Conservation (phyloP, 2,888 invertebrate genomes). For the Bunonema sp. region DNA sequence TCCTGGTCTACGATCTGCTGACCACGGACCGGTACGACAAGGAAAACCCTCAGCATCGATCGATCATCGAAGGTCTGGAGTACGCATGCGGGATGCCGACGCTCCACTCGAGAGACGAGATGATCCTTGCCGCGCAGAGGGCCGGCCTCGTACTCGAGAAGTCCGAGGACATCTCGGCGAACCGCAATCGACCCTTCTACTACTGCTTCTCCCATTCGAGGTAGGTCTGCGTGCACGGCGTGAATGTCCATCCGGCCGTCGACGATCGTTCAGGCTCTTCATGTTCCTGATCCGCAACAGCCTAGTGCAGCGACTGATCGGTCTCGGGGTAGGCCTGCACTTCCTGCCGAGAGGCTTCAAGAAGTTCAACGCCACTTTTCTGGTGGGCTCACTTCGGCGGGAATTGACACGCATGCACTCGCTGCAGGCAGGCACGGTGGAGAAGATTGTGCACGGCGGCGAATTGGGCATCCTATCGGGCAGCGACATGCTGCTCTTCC, state of each 20-base stretch:
- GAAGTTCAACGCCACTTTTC: slow-evolving; percentile 31
- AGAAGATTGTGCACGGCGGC: slow-evolving; percentile 34
- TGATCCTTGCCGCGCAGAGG: slow-evolving; percentile 19
- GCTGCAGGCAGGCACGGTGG: slow-evolving; percentile 23
- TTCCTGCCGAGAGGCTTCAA: slow-evolving; percentile 38
- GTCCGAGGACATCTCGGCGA: slow-evolving; percentile 14
- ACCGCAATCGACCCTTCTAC: slow-evolving; percentile 23
- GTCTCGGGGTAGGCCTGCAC: slow-evolving; percentile 9
- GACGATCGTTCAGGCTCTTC: too few species aligned
- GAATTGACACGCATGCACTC: not conserved
- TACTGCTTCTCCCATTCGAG: slow-evolving; percentile 36
- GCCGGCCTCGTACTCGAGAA: slow-evolving; percentile 13
- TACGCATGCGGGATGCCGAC: slow-evolving; percentile 42
- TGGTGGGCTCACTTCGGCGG: slow-evolving; percentile 9
- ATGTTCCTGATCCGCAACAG: too few species aligned
- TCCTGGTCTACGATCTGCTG: slow-evolving; percentile 38
- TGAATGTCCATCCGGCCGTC: too few species aligned
- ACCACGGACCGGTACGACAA: slow-evolving; percentile 33
- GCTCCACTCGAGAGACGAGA: slow-evolving; percentile 27
- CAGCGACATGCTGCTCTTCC: slow-evolving; percentile 30
- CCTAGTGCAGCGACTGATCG: too few species aligned
- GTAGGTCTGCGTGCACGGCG: too few species aligned
- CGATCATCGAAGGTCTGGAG: slow-evolving; percentile 19
- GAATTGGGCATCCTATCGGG: slow-evolving; percentile 34
- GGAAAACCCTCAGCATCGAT: slow-evolving; percentile 19